phyloP scores from a whole-genome alignment of 2,797 vertebrate species.

The Paedocypris micromegethes region DNA sequence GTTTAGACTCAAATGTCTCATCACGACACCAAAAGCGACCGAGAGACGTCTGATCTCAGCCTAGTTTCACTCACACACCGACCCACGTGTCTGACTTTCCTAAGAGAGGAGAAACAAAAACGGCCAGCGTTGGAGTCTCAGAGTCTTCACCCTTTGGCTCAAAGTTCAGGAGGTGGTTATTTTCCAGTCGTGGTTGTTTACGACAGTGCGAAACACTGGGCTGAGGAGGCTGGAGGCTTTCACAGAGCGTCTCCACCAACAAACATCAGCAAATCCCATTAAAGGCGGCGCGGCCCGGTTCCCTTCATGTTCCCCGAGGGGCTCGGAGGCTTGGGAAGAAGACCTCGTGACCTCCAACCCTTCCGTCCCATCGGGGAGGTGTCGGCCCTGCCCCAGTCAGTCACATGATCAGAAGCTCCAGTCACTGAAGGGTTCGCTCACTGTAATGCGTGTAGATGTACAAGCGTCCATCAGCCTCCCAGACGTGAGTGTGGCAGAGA shows the following conservation, averaged over 20 bases:
- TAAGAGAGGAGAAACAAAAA: constrained; percentile 7
- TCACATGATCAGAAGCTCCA: too few species aligned
- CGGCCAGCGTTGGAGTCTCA: constrained; percentile 17
- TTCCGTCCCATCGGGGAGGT: constrained; percentile 65
- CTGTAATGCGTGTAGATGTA: too few species aligned
- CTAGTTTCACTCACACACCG: neutral
- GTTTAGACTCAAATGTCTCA: constrained; percentile 27
- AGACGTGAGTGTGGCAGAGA: constrained; percentile 43
- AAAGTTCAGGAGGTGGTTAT: constrained; percentile 56
- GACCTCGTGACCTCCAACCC: constrained; percentile 53
- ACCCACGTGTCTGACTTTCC: neutral
- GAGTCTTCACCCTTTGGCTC: constrained; percentile 26
- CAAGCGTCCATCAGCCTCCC: neutral
- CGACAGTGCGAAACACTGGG: constrained; percentile 60
- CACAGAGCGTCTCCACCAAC: constrained; percentile 66
- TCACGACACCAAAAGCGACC: constrained; percentile 22
- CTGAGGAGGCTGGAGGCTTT: constrained; percentile 57
- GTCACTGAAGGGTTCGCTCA: too few species aligned
- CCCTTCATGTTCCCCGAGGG: constrained; percentile 58
- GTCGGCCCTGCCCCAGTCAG: constrained; percentile 46
- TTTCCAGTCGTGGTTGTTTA: constrained; percentile 68
- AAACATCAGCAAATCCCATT: constrained; percentile 75
- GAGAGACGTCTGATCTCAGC: constrained; percentile 16
- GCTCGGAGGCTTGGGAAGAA: constrained; percentile 74
- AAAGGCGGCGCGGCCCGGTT: constrained; percentile 57